Evolutionary conservation across 2,797 vertebrate species (phyloP).

Genomic region (Hemibagrus guttatus): DNA sequence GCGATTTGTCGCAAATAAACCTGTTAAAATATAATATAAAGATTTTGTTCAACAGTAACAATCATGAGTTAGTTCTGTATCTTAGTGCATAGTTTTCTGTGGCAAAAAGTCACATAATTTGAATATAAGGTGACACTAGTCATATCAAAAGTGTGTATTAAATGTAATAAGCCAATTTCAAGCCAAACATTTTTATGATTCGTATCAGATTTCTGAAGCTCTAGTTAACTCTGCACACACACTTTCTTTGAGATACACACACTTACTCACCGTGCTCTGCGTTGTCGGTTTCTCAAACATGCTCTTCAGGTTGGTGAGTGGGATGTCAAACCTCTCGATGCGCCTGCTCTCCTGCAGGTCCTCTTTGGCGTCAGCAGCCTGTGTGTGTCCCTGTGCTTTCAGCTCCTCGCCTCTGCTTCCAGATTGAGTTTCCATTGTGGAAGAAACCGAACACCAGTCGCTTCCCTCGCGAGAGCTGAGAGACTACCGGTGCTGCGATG

Average conservation of each 20-base stretch:
- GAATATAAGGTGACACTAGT: background rate
- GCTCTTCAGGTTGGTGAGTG: conserved; percentile 75
- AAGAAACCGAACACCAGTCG: conserved; percentile 66
- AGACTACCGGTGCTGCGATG: conserved; percentile 35
- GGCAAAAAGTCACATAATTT: background rate
- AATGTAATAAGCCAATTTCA: background rate
- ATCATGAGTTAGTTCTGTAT: background rate
- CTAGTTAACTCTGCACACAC: background rate
- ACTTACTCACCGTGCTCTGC: conserved; percentile 64
- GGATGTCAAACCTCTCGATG: conserved; percentile 78
- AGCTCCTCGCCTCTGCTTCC: conserved; percentile 74
- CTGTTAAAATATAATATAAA: too few species aligned
- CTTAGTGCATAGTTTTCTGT: background rate
- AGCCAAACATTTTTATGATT: background rate
- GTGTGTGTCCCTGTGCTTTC: conserved; percentile 59
- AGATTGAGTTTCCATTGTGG: conserved; percentile 84
- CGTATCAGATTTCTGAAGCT: background rate
- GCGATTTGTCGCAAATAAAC: background rate
- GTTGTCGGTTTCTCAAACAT: conserved; percentile 76
- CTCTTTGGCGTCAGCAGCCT: conserved; percentile 67
- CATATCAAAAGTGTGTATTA: background rate
- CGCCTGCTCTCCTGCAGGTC: conserved; percentile 67
- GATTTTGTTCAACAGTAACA: background rate
- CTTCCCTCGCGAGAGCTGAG: conserved; percentile 45
- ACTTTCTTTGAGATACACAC: conserved; percentile 6